Conservation (phyloP, 2,888 invertebrate species). For the Drosophila testacea region DNA sequence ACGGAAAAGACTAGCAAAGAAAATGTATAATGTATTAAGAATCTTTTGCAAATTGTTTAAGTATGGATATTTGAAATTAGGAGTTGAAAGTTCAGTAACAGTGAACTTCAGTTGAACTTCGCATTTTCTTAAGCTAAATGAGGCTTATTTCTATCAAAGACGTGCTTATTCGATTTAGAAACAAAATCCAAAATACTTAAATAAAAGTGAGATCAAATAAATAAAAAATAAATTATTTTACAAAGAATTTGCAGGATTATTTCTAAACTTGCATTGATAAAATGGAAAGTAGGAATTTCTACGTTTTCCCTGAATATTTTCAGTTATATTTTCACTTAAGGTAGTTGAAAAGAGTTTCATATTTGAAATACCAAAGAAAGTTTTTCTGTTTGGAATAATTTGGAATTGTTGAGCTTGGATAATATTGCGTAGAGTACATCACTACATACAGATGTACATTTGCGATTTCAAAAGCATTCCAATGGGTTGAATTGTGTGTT, state of each 20-base stretch:
- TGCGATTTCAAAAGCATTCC: slow-evolving; percentile 25
- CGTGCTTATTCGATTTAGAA: no score
- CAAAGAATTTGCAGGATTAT: not conserved
- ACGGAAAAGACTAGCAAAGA: no score
- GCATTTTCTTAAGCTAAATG: no score
- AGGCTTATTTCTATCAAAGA: no score
- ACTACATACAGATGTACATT: not conserved
- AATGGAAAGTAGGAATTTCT: not conserved
- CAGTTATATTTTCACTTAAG: not conserved
- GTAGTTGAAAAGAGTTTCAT: not conserved
- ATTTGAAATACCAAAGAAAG: not conserved
- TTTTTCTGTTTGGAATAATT: not conserved
- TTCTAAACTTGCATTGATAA: not conserved
- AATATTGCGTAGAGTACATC: not conserved
- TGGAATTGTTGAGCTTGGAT: slow-evolving; percentile 4
- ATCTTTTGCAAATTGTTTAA: no score
- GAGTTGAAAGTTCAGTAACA: no score
- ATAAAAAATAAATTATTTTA: not conserved
- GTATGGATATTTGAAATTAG: no score
- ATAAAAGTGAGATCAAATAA: not conserved
- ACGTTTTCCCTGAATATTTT: not conserved
- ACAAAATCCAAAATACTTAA: not conserved
- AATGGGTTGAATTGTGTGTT: slow-evolving; percentile 6
- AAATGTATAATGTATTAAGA: no score
- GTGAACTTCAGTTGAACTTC: no score